Conservation (phyloP, 2,888 invertebrate genomes). For the Brachyopa scutellaris region DNA sequence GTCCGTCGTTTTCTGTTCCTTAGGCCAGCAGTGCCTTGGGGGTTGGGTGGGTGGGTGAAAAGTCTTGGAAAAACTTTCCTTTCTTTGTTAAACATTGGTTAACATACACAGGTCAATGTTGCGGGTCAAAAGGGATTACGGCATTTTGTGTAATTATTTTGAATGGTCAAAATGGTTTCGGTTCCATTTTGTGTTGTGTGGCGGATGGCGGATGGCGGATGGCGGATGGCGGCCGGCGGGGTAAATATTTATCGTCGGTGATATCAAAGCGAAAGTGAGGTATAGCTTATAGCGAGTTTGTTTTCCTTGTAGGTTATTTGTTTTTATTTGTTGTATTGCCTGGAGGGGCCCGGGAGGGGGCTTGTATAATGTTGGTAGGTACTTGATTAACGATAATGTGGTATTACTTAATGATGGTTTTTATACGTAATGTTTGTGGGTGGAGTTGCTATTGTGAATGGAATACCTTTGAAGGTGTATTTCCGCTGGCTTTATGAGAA, state of each 20-base stretch:
- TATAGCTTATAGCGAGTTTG: no score
- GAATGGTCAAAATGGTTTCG: conserved; percentile 22
- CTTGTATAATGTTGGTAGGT: conserved; percentile 24
- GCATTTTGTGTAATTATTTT: conserved; percentile 35
- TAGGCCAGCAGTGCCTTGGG: no score
- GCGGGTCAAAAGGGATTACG: conserved; percentile 41
- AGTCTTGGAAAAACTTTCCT: conserved; percentile 27
- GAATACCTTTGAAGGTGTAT: conserved; percentile 21
- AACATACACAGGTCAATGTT: conserved; percentile 55
- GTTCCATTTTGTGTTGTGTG: background rate
- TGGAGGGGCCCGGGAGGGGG: background rate
- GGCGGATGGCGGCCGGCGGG: no score
- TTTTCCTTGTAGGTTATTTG: background rate
- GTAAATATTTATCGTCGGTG: conserved; percentile 19
- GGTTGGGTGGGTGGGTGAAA: conserved; percentile 24
- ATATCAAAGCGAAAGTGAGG: background rate
- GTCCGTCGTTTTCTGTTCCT: background rate
- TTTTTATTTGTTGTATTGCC: background rate
- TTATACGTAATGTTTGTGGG: conserved; percentile 27
- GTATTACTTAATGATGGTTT: conserved; percentile 47
- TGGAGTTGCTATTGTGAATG: conserved; percentile 18
- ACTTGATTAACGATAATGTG: conserved; percentile 64
- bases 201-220: no score
- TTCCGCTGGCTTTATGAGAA: conserved; percentile 13
- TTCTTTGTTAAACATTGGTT: conserved; percentile 52